Evolutionary conservation across 2,113 vertebrate genomes (phyloP), one percentile per base, ranked within the genome.

Genomic region (Canis aureus): DNA sequence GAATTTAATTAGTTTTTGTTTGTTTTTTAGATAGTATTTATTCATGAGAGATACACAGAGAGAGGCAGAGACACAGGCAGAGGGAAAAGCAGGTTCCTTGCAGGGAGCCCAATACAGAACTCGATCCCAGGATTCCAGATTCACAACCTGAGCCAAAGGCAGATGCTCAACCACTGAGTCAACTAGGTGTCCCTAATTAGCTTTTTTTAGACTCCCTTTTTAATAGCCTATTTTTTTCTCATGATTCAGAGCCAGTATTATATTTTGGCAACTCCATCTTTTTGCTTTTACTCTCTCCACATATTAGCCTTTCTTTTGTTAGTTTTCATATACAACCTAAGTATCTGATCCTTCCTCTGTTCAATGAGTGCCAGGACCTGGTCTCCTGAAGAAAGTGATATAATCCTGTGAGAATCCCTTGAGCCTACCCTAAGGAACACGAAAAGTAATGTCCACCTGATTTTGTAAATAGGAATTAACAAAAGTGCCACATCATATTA

Each of bases 391-490:
- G 55, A 81, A 92, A 95, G 17, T 74, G 74, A 51, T 43, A 5
- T 38, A 90, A 87, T 35, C n/a, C 59, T 57, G 9, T 91, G 59
- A 91, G 67, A 90, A 43, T 92, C 57, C 43, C 57, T 32, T 53
- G 16, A 82, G 49, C 49, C 76, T 57, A 35, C 38, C 35, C 59
- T 95, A 57, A 62, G 17, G 11, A 93, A 27, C n/a, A 71, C 49
- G 73, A 80, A 91, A 90, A 97, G 19, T 93, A 82, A 87, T 89
- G 20, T 87, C 76, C 11, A 79, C 25, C 9, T 96, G 22, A n/a
- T 93, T 94, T 86, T 97, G 17, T 80, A 92, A 91, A n/a, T 57
- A 35, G 55, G n/a, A 79, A 80, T 87, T 91, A 66, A 43, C 17
- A 87, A 49, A 96, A 83, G 16, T 55, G 8, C 35, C 60, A 76